Base-by-base conservation (phyloP, 1,140 invertebrate species). In the Solenopsis fugax region DNA sequence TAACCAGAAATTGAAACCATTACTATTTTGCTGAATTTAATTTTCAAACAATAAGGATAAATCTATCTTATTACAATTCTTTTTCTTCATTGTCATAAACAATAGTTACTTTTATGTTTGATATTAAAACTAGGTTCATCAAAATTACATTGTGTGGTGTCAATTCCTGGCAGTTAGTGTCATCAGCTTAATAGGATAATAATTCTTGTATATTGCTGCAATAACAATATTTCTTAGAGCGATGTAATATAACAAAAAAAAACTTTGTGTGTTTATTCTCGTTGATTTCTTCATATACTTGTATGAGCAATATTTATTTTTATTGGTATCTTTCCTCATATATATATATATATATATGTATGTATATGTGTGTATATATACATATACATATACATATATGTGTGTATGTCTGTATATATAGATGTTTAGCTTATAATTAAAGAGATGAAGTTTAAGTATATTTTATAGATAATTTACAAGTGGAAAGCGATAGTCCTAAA, bases 391-490 rank as follows among this genome's bases (percentile, higher is more conserved):
- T 76, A n/a, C 18, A 45, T 4, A 45, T 60, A 52, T 52, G n/a
- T n/a, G n/a, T n/a, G n/a, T n/a, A n/a, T n/a, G n/a, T n/a, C n/a
- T n/a, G n/a, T 16, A 4, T 76, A n/a, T 24, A 45, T 4, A 45
- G 45, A 52, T 52, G 0, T 41, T 41, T 41, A 7, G 41, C 41
- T 41, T 41, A 41, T 41, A 41, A 41, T 77, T 62, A 37, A 1
- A 58, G 13, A 16, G 41, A 77, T 29, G 4, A 0, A 48, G 18
- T 76, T 29, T 34, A 48, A 69, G 13, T 34, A 67, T 71, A 24
- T 81, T 71, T 71, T 81, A 9, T 48, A 75, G 80, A 75, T 75
- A 41, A 71, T 18, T 9, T 13, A 24, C 52, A 2, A 50, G 13
- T 75, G 9, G 21, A 75, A 48, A 48, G 7, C 1, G 5, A 75